Conservation (phyloP, 2,797 vertebrate genomes). For the Tangara arthus region DNA sequence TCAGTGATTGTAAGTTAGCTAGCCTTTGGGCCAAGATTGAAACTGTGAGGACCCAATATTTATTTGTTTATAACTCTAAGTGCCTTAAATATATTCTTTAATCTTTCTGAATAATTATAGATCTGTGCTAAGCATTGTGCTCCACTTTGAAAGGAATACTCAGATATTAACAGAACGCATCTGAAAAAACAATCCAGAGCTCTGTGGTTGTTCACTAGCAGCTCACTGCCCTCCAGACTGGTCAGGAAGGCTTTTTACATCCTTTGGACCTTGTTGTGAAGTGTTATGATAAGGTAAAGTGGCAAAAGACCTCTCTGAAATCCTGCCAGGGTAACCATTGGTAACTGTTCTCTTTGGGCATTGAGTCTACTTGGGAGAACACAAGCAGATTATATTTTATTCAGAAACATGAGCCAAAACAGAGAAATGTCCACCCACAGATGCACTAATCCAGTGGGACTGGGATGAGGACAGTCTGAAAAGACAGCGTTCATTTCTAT, state of each 20-base stretch:
- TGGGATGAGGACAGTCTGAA: background rate
- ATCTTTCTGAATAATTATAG: background rate
- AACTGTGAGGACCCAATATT: background rate
- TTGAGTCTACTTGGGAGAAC: background rate
- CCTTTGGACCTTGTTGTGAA: background rate
- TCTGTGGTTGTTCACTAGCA: background rate
- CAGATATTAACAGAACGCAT: background rate
- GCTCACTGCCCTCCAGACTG: background rate
- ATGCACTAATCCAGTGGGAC: background rate
- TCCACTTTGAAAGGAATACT: background rate
- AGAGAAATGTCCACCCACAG: background rate
- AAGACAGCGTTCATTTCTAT: background rate
- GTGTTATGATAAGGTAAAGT: background rate
- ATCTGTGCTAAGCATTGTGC: background rate
- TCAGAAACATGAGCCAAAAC: background rate
- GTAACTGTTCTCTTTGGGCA: background rate
- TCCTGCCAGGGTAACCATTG: background rate
- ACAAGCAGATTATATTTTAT: background rate
- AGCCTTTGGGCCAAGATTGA: background rate
- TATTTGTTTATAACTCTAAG: background rate
- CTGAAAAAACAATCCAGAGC: background rate
- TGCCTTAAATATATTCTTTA: background rate
- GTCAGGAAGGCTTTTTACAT: background rate
- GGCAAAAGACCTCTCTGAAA: background rate
- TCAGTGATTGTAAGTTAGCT: background rate